Percentiles rank a stretch among this genome's conserved stretches.
Evolutionary conservation across 1,140 invertebrate genomes (phyloP).

Genomic region (Amyelois transitella): DNA sequence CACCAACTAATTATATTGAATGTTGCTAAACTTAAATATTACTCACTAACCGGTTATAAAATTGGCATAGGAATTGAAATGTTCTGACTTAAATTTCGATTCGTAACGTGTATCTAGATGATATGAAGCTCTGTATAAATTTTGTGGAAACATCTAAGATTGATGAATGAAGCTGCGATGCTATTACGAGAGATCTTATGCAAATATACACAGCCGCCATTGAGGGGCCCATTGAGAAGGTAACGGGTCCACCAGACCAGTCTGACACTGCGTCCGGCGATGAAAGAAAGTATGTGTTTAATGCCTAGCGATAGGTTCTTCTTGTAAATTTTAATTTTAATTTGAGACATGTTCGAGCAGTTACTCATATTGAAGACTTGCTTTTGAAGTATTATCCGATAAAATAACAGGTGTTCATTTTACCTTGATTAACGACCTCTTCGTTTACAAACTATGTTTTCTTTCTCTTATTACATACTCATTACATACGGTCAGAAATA

Average conservation of each 20-base stretch:
- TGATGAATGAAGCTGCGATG: constrained; percentile 15
- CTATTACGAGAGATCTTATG: constrained; percentile 16
- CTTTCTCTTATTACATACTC: too few species aligned
- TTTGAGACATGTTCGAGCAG: constrained; percentile 1
- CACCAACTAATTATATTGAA: neutral
- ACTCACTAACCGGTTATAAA: constrained; percentile 3
- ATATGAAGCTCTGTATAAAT: neutral
- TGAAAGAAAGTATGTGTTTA: constrained; percentile 10
- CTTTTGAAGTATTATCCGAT: neutral
- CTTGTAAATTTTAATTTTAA: constrained; percentile 8
- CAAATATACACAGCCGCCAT: constrained; percentile 17
- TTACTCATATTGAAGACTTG: constrained; percentile 3
- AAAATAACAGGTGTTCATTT: too few species aligned
- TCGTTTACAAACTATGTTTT: too few species aligned
- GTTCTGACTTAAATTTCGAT: too few species aligned
- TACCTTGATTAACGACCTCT: too few species aligned
- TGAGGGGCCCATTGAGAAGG: constrained; percentile 19
- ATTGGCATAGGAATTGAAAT: neutral
- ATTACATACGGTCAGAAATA: too few species aligned
- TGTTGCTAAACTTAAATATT: neutral
- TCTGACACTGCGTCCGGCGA: neutral
- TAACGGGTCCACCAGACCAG: constrained; percentile 16
- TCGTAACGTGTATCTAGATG: neutral
- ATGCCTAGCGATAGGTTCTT: neutral
- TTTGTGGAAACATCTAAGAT: constrained; percentile 10